Conservation (phyloP, 2,888 invertebrate genomes). For the Galeruca laticollis region DNA sequence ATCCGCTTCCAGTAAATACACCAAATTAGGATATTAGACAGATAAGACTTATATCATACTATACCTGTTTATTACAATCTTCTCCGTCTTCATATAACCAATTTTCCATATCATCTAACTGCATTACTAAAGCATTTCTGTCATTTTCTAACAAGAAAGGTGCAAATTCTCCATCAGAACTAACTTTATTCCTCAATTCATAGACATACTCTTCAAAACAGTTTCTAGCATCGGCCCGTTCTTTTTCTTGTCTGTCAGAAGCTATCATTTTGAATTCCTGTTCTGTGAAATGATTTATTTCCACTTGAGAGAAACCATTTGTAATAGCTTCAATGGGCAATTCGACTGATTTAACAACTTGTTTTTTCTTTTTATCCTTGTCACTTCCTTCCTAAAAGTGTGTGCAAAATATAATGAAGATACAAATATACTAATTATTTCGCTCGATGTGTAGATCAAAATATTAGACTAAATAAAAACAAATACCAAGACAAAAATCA, state of each 20-base stretch:
- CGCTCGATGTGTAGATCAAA: too few species aligned
- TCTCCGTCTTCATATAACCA: slow-evolving; percentile 99
- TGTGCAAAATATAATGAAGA: not conserved
- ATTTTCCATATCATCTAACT: slow-evolving; percentile 88
- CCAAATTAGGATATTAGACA: too few species aligned
- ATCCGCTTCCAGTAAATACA: too few species aligned
- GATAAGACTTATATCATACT: too few species aligned
- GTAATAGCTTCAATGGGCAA: slow-evolving; percentile 84
- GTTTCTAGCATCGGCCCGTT: slow-evolving; percentile 95
- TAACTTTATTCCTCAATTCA: slow-evolving; percentile 84
- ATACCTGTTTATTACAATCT: slow-evolving; percentile 81
- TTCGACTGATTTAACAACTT: slow-evolving; percentile 83
- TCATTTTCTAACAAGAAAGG: slow-evolving; percentile 82
- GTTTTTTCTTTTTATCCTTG: slow-evolving; percentile 83
- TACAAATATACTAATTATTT: too few species aligned
- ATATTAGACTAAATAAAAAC: too few species aligned
- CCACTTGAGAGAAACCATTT: slow-evolving; percentile 77
- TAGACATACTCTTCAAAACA: slow-evolving; percentile 99
- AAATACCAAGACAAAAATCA: too few species aligned
- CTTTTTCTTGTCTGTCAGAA: slow-evolving; percentile 93
- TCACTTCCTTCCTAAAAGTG: slow-evolving; percentile 69
- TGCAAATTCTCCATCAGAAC: slow-evolving; percentile 78
- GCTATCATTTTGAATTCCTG: slow-evolving; percentile 70
- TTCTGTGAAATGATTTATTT: slow-evolving; percentile 81
- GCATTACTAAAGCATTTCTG: slow-evolving; percentile 72